Conservation (phyloP, 2,113 vertebrate species). For the Oreochromis tanganicae region DNA sequence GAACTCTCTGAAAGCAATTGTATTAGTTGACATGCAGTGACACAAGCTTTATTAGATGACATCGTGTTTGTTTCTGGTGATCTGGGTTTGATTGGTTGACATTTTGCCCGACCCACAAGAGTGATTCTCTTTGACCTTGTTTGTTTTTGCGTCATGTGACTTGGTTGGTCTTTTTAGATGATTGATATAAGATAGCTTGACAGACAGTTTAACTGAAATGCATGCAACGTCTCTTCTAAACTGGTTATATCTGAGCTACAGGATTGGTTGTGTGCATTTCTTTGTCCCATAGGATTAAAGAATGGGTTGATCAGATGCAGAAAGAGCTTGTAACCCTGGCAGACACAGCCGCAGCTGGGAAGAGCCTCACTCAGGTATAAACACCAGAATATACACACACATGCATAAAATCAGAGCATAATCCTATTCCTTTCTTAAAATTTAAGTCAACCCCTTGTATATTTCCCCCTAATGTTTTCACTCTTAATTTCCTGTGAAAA, state of each 20-base stretch:
- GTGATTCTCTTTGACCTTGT: conserved; percentile 16
- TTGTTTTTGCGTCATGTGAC: conserved; percentile 8
- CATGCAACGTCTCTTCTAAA: conserved; percentile 2
- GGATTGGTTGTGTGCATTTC: conserved; percentile 8
- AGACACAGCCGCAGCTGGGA: conserved; percentile 85
- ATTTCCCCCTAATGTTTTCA: not conserved
- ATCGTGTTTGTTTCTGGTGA: conserved; percentile 10
- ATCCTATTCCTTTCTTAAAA: not conserved
- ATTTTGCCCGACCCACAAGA: not conserved
- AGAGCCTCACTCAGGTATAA: conserved; percentile 78
- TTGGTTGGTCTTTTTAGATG: not conserved
- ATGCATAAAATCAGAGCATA: not conserved
- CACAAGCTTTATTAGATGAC: conserved; percentile 12
- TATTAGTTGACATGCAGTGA: conserved; percentile 38
- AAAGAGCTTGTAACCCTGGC: conserved; percentile 88
- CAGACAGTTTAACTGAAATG: conserved; percentile 51
- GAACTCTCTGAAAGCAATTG: conserved; percentile 30
- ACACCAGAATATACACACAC: not conserved
- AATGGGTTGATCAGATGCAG: conserved; percentile 97
- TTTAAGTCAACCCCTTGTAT: not conserved
- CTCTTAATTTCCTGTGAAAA: not conserved
- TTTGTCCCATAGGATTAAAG: conserved; percentile 82
- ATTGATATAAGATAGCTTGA: not conserved
- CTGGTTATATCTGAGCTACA: not conserved
- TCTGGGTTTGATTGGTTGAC: conserved; percentile 27